These are phyloP conservation scores for Macroteleia sp. DNA, from an alignment of 2,888 invertebrate genomes.

Conservation along the genomic window DNA sequence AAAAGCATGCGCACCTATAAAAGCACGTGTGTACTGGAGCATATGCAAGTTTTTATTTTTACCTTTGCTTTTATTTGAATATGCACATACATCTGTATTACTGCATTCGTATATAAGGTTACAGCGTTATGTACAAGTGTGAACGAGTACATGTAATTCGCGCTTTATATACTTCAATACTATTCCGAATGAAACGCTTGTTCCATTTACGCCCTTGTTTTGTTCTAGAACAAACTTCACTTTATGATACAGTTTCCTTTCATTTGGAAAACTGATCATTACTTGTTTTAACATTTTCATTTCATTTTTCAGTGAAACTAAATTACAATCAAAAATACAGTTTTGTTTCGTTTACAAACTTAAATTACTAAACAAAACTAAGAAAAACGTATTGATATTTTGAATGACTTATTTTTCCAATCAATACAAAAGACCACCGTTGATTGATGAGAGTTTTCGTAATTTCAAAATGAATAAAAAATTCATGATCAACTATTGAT, in stretches of 20 bases:
- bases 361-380: too few species aligned
- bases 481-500: slow-evolving; percentile 12
- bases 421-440: too few species aligned
- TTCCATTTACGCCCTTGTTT: slow-evolving; percentile 46
- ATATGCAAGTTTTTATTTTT: slow-evolving; percentile 20
- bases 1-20: background rate
- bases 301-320: slow-evolving; percentile 25
- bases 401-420: too few species aligned
- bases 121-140: slow-evolving; percentile 24
- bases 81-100: slow-evolving; percentile 30
- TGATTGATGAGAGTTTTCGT: too few species aligned
- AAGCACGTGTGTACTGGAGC: background rate
- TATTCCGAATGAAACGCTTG: slow-evolving; percentile 36
- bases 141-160: slow-evolving; percentile 46
- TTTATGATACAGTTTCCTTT: slow-evolving; percentile 41
- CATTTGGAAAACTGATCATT: slow-evolving; percentile 42
- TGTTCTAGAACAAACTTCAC: slow-evolving; percentile 45
- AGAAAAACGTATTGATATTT: too few species aligned
- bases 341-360: background rate
- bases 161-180: slow-evolving; percentile 49
- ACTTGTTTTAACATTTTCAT: slow-evolving; percentile 26
- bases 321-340: slow-evolving; percentile 12
- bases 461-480: background rate
- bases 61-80: slow-evolving; percentile 35
- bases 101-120: slow-evolving; percentile 28